These are phyloP conservation scores for Etheostoma spectabile DNA, from an alignment of 2,113 vertebrate species.

Conservation along the genomic window DNA sequence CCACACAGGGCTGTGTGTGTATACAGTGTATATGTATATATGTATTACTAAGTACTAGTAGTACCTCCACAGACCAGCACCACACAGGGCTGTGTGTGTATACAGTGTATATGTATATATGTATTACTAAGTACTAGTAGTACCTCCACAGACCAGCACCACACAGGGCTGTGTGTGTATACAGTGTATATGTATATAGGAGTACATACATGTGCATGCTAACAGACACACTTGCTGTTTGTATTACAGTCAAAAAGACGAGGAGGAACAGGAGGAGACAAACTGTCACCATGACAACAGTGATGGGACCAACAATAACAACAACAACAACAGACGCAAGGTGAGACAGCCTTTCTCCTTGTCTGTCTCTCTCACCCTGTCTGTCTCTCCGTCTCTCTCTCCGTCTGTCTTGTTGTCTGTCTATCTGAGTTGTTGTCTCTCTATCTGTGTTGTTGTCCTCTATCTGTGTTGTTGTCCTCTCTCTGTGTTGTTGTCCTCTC, in stretches of 20 bases:
- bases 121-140: no score
- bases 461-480: no score
- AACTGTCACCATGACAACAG: constrained; percentile 54
- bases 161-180: no score
- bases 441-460: neutral
- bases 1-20: no score
- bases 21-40: no score
- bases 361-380: neutral
- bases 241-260: constrained; percentile 66
- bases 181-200: no score
- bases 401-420: neutral
- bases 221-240: constrained; percentile 7
- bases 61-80: no score
- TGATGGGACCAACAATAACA: constrained; percentile 59
- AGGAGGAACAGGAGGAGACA: constrained; percentile 59
- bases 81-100: no score
- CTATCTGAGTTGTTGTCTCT: neutral
- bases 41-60: no score
- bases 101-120: no score
- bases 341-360: constrained; percentile 20
- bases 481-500: no score
- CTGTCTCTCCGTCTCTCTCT: neutral
- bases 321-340: constrained; percentile 65
- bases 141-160: no score
- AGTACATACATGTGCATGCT: neutral